Conservation (phyloP, 1,140 invertebrate genomes). For the Protaetia brevitarsis region DNA sequence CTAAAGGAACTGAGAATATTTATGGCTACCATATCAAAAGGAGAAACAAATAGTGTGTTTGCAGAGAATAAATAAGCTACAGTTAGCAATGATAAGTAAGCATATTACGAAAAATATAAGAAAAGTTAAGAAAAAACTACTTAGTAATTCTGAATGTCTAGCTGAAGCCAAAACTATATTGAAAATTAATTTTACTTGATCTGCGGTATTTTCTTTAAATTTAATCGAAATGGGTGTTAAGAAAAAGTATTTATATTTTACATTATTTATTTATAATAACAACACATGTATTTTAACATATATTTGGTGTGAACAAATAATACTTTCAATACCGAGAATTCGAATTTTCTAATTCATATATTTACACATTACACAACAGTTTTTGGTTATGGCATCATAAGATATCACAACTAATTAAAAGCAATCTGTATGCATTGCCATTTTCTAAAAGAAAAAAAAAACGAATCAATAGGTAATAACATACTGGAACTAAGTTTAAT, state of each 20-base stretch:
- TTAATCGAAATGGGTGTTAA: not conserved
- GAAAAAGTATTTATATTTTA: not conserved
- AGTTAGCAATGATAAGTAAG: not conserved
- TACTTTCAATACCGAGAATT: conserved; percentile 41
- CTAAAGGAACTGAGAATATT: not conserved
- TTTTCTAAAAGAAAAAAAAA: not conserved
- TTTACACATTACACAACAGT: conserved; percentile 42
- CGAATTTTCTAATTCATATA: conserved; percentile 35
- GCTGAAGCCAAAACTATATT: not conserved
- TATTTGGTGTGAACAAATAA: conserved; percentile 48
- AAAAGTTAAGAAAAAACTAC: not conserved
- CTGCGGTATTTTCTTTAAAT: too few relatives aligned
- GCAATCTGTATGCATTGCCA: not conserved
- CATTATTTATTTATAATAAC: conserved; percentile 36
- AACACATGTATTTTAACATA: conserved; percentile 49
- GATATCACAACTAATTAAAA: conserved; percentile 38
- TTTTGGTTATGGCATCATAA: not conserved
- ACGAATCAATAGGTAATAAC: not conserved
- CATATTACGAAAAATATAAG: not conserved
- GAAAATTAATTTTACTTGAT: not conserved
- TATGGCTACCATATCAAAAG: not conserved
- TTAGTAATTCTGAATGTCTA: not conserved
- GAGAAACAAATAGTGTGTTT: not conserved
- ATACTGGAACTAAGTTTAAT: not conserved
- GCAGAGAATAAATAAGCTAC: not conserved